Base-by-base conservation (phyloP, 2,888 invertebrate species). In the Antitype chi region DNA sequence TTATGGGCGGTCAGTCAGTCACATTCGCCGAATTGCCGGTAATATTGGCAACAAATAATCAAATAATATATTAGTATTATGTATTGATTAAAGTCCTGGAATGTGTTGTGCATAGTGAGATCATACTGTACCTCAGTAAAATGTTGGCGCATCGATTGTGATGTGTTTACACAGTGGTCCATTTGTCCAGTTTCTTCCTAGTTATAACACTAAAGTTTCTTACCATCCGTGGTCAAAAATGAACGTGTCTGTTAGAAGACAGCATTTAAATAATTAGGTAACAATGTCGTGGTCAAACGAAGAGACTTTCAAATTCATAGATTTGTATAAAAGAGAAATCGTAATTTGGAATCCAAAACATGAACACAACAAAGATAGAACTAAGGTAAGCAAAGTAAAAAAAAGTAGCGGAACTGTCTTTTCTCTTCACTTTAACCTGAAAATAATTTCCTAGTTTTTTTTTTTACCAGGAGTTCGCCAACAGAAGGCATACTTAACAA, bases 251-350 rank as follows among this genome's bases (percentile, higher is more conserved):
- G 1, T n/a, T n/a, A 5, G 4, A 15, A 38, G 1, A 62, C n/a
- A 64, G n/a, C 28, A 49, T 9, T 28, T 38, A 13, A 17, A 63
- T 28, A 25, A 67, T 2, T 63, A 60, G 1, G 11, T 60, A 20
- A 57, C 15, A 28, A 85, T 85, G 85, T 76, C 85, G 59, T 85
- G 83, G 85, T 85, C 85, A 66, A 85, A 85, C 57, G 78, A 80
- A 76, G 85, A 85, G 1, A 85, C 74, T 64, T 78, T 85, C 32
- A 85, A 85, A 74, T 85, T 85, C 38, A 80, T 85, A 68, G 75
- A 85, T 55, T 59, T 85, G 25, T 85, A 85, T 68, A 81, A 83
- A 80, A 78, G 43, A 53, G 74, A 77, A 57, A 63, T 77, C 60
- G 64, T 72, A 66, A 80, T 85, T 68, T 85, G 82, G 82, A 82